phyloP scores from a whole-genome alignment of 2,888 invertebrate species.

The Busseola fusca region DNA sequence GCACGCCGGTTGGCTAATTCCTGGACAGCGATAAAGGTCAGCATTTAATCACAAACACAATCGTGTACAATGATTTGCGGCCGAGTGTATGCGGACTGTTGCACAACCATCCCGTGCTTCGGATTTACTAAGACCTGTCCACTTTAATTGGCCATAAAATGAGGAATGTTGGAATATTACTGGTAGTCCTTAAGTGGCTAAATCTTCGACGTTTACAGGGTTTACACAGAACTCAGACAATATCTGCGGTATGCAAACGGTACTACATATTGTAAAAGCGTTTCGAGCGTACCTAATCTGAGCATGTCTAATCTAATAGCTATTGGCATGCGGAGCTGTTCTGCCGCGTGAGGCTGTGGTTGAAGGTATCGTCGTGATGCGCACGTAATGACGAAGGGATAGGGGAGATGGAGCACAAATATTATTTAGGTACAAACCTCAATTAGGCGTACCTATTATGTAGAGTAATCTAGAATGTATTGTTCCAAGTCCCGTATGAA shows the following conservation, averaged over 20 bases:
- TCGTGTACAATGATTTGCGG: constrained; percentile 49
- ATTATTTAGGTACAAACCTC: constrained; percentile 33
- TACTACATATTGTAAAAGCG: constrained; percentile 43
- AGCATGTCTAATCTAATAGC: constrained; percentile 58
- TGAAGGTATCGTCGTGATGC: constrained; percentile 41
- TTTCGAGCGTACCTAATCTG: constrained; percentile 55
- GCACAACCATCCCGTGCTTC: constrained; percentile 42
- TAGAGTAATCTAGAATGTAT: constrained; percentile 31
- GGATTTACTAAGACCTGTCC: constrained; percentile 40
- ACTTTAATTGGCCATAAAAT: constrained; percentile 54
- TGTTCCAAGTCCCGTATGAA: constrained; percentile 33
- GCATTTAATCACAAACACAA: constrained; percentile 45
- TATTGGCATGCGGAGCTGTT: constrained; percentile 28
- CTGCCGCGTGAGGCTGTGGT: constrained; percentile 31
- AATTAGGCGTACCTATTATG: constrained; percentile 28
- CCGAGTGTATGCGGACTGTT: constrained; percentile 40
- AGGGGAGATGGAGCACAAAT: constrained; percentile 34
- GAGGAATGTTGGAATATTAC: constrained; percentile 45
- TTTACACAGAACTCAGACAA: constrained; percentile 20
- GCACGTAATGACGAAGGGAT: constrained; percentile 37
- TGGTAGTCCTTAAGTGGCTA: constrained; percentile 29
- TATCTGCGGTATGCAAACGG: constrained; percentile 47
- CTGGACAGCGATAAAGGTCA: constrained; percentile 68
- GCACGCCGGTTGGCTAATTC: constrained; percentile 66
- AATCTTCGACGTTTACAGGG: constrained; percentile 35